Base-by-base conservation (phyloP, 1,140 invertebrate genomes). In the Leptonema lineaticorne region DNA sequence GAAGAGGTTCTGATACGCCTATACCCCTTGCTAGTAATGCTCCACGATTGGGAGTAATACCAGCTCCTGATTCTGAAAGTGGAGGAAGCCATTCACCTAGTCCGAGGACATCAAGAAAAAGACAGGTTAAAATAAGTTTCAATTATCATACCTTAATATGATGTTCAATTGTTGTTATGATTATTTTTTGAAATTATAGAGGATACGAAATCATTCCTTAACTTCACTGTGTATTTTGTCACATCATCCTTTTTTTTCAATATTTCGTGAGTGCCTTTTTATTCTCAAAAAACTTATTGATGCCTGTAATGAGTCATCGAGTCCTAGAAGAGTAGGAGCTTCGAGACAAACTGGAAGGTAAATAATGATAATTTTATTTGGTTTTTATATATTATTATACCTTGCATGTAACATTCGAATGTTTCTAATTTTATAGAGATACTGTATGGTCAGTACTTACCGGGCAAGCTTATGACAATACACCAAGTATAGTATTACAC, bases 211-310 rank as follows among this genome's bases (percentile, higher is more conserved):
- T 82, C 91, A 97, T 81, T 96, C 95, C 9, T 83, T 99, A 69
- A 99, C 97, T 41, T 98, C 96, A 41, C 83, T 99, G 58, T 99
- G 97, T 83, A 90, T 99, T 73, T 87, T 99, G 45, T 98, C 96
- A 69, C 97, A 99, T 87, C 97, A 99, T 87, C 96, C 97, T 33
- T 99, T 99, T 82, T 97, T 99, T 79, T 92, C 95, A 46, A 95
- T 92, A 76, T 99, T 99, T 85, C 91, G 97, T 67, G 95, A 99
- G 83, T 97, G 96, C 84, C 87, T 99, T 69, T 95, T 94, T 81
- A 91, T 97, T 75, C 84, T 99, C 73, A 94, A 96, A 79, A 93
- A 92, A 76, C 84, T 99, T 65, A 97, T 99, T 75, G 96, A 99
- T 83, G 93, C 95, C 56, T 98, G 95, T 82, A 95, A 97, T 82